Base-by-base conservation (phyloP, 1,140 invertebrate genomes). In the Eulimnadia texana region DNA sequence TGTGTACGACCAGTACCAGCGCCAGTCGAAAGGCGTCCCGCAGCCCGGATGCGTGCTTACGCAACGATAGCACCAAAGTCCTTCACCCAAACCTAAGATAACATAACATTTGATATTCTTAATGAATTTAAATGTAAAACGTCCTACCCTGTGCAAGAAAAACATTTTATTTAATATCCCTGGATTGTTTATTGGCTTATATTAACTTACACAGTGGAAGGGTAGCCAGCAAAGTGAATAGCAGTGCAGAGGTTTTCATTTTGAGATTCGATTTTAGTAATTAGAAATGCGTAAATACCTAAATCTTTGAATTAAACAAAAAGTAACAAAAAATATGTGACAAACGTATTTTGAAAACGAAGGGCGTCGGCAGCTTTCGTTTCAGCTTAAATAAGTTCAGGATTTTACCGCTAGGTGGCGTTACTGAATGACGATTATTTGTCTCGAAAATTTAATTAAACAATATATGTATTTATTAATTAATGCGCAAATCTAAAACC, bases 1-100 rank as follows among this genome's bases (percentile, higher is more conserved):
- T 1, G 76, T 77, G 66, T 80, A 76, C n/a, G 82, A 80, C 78
- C 80, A 82, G 61, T 86, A 81, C 70, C 82, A 87, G 51, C 81
- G 80, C 88, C 89, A 93, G 71, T 93, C 90, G 65, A 94, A 87
- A 13, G 82, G 80, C 25, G 82, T 81, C 16, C 81, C 84, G 76
- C 91, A 95, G 3, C 90, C 90, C 19, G 90, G 90, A 60, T 89
- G 85, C 20, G 87, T 90, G 29, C 88, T 86, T 19, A 88, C 86
- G 73, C 91, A 95, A 70, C 84, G 81, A 69, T 93, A 93, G 71
- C 91, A 95, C 78, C 85, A 87, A 65, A 89, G 57, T 47, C 55
- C 55, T 59, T 62, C 24, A 22, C 62, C 62, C 2, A 53, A 42
- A 29, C 49, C 60, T 61, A 22, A 11, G 29, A 47, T 23, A 22